A percentile compares a stretch with the other conserved stretches of the same genome.
Evolutionary conservation across 2,797 vertebrate genomes (phyloP).

Genomic region (Zenarchopterus dispar): DNA sequence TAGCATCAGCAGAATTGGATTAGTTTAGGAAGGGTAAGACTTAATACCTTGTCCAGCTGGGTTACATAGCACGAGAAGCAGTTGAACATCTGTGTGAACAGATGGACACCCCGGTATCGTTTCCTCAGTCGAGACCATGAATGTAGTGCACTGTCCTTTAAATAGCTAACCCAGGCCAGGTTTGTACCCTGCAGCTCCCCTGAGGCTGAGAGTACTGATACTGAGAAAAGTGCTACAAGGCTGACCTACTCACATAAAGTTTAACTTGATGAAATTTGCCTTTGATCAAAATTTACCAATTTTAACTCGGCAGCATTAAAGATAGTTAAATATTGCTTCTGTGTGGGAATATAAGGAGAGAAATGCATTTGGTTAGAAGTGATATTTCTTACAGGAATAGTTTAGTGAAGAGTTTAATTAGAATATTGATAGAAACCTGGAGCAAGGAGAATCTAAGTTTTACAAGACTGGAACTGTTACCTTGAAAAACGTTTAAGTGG

Average conservation of each 20-base stretch:
- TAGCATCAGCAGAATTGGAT: slow-evolving; percentile 6
- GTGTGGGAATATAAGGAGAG: no score
- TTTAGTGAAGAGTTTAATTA: no score
- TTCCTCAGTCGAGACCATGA: slow-evolving; percentile 38
- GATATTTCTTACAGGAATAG: no score
- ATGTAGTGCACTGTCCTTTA: slow-evolving; percentile 61
- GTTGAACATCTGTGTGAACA: slow-evolving; percentile 53
- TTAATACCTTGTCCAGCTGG: slow-evolving; percentile 33
- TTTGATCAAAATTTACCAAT: no score
- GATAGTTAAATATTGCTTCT: no score
- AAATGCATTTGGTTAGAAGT: no score
- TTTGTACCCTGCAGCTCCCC: slow-evolving; percentile 48
- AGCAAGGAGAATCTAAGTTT: no score
- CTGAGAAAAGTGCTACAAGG: slow-evolving; percentile 5
- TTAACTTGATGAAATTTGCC: no score
- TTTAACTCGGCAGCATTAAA: no score
- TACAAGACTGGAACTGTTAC: no score
- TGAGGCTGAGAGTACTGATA: slow-evolving; percentile 40
- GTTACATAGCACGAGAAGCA: slow-evolving; percentile 14
- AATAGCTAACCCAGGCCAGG: slow-evolving; percentile 52
- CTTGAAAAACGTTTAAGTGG: no score
- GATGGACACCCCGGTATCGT: slow-evolving; percentile 40
- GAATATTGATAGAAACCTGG: no score
- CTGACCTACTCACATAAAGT: slow-evolving; percentile 17
- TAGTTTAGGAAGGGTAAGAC: slow-evolving; percentile 5